Evolutionary conservation across 2,113 vertebrate genomes (phyloP).

Genomic region (Arizona elegans): DNA sequence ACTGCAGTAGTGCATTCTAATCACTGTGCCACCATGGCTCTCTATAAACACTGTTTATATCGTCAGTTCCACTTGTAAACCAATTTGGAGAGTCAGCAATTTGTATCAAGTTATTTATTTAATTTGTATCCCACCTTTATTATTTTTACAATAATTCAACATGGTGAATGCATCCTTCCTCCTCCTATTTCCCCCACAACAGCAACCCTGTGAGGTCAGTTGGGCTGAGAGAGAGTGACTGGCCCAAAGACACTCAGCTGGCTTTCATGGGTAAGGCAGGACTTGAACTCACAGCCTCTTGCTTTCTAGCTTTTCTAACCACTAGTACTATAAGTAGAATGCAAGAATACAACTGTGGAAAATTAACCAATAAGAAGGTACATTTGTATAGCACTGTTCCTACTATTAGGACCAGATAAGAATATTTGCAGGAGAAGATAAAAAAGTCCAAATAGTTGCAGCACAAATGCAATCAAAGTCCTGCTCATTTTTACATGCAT

Average conservation of each 20-base stretch:
- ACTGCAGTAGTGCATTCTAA: neutral
- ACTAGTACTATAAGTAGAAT: neutral
- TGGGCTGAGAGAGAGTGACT: neutral
- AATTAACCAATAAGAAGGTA: neutral
- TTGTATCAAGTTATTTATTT: neutral
- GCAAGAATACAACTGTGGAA: neutral
- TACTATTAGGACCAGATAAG: neutral
- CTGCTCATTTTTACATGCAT: neutral
- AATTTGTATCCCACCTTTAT: neutral
- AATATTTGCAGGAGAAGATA: neutral
- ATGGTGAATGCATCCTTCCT: neutral
- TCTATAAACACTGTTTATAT: neutral
- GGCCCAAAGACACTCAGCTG: neutral
- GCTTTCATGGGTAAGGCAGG: neutral
- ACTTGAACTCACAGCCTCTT: neutral
- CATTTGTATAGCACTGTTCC: neutral
- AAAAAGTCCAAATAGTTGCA: neutral
- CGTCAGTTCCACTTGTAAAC: neutral
- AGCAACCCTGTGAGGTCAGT: neutral
- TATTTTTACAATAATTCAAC: neutral
- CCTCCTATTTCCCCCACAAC: neutral
- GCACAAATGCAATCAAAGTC: neutral
- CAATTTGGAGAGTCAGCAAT: neutral
- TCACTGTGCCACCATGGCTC: neutral
- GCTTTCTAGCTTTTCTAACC: neutral